phyloP scores from a whole-genome alignment of 2,888 invertebrate species.

The Mongoloraphidia duomilia region DNA sequence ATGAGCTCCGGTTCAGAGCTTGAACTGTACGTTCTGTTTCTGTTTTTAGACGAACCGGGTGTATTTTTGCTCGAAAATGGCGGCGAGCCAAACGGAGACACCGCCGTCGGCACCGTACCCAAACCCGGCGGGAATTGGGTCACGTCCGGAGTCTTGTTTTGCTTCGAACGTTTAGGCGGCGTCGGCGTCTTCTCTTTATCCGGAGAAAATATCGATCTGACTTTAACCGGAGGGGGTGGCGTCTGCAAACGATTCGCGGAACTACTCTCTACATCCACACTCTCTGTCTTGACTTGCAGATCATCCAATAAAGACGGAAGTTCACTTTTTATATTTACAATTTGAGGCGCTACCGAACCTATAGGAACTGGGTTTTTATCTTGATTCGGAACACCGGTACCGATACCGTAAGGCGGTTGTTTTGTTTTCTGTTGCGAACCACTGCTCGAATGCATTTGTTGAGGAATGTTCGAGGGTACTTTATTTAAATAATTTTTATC shows the following conservation, averaged over 20 bases:
- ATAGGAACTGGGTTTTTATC: too few relatives aligned
- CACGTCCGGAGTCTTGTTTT: constrained; percentile 19
- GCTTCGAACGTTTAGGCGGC: constrained; percentile 19
- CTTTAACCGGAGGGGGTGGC: constrained; percentile 24
- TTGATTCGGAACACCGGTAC: too few relatives aligned
- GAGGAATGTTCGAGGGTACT: too few relatives aligned
- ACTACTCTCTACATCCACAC: constrained; percentile 13
- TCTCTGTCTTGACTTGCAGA: constrained; percentile 17
- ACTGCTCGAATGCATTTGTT: too few relatives aligned
- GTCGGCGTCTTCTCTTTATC: constrained; percentile 40
- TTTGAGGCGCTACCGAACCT: too few relatives aligned
- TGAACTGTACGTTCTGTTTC: constrained; percentile 29
- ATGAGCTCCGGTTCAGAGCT: constrained; percentile 44
- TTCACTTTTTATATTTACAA: constrained; percentile 15
- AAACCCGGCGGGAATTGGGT: constrained; percentile 26
- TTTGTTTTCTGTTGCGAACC: too few relatives aligned
- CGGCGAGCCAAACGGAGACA: constrained; percentile 12
- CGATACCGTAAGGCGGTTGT: too few relatives aligned
- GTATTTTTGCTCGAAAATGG: constrained; percentile 16
- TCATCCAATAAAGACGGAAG: background rate
- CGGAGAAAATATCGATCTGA: constrained; percentile 50
- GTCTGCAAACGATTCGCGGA: constrained; percentile 13
- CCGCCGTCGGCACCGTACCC: constrained; percentile 26
- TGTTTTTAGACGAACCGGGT: constrained; percentile 16
- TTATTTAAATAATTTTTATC: too few relatives aligned